Conservation (phyloP, 2,113 vertebrate species). For the Dendrocopos noguchii region DNA sequence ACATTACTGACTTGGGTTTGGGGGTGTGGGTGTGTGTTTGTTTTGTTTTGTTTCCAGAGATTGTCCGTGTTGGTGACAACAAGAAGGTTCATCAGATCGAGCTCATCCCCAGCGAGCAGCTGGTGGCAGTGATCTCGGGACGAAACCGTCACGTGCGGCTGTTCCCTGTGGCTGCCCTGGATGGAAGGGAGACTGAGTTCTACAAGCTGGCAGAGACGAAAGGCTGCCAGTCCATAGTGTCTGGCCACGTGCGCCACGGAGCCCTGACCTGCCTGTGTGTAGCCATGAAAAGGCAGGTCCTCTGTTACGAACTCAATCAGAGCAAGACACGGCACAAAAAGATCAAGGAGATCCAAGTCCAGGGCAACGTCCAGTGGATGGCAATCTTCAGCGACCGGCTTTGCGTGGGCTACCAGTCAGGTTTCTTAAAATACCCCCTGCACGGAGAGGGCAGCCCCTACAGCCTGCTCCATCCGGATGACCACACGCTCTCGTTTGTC, state of each 20-base stretch:
- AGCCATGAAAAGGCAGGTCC: slow-evolving; percentile 94
- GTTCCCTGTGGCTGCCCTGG: slow-evolving; percentile 88
- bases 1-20: not conserved
- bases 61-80: slow-evolving; percentile 94
- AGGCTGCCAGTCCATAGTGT: slow-evolving; percentile 90
- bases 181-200: slow-evolving; percentile 92
- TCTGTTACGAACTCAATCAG: slow-evolving; percentile 96
- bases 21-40: not conserved
- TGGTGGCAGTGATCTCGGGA: slow-evolving; percentile 95
- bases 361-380: slow-evolving; percentile 94
- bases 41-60: slow-evolving; percentile 78
- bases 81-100: slow-evolving; percentile 98
- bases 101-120: slow-evolving; percentile 90
- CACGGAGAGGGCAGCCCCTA: slow-evolving; percentile 84
- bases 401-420: slow-evolving; percentile 93
- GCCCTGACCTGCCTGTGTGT: slow-evolving; percentile 92
- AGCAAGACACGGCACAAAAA: slow-evolving; percentile 91
- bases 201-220: slow-evolving; percentile 94
- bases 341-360: slow-evolving; percentile 92
- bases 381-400: slow-evolving; percentile 91
- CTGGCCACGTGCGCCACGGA: slow-evolving; percentile 86
- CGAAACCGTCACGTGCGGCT: slow-evolving; percentile 97
- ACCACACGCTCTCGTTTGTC: slow-evolving; percentile 95
- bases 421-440: slow-evolving; percentile 90
- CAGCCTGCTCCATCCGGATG: slow-evolving; percentile 91